Evolutionary conservation across 2,113 vertebrate species (phyloP).

Genomic region (Sprattus sprattus): DNA sequence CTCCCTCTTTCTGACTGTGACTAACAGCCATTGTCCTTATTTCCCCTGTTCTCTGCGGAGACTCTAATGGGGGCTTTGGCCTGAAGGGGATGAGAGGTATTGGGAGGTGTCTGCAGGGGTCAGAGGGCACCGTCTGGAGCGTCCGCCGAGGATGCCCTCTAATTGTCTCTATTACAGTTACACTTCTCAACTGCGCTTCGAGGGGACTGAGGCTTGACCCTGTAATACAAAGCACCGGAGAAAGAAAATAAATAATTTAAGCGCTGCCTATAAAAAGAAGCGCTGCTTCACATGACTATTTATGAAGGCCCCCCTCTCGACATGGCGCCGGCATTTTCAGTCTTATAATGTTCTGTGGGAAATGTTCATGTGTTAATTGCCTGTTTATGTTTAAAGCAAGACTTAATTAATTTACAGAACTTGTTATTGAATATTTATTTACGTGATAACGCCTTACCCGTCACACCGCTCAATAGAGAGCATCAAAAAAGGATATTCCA

Average conservation of each 20-base stretch:
- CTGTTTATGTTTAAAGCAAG: not conserved
- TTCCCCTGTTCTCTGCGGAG: not conserved
- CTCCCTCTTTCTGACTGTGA: not conserved
- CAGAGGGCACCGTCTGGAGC: not conserved
- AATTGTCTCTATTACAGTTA: not conserved
- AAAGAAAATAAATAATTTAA: conserved; percentile 5
- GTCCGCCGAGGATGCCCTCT: not conserved
- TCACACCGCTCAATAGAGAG: no score
- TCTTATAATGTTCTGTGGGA: not conserved
- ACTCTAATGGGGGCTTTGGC: not conserved
- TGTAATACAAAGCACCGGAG: not conserved
- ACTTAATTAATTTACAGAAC: no score
- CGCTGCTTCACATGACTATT: not conserved
- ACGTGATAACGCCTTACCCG: no score
- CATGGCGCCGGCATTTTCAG: not conserved
- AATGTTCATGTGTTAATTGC: not conserved
- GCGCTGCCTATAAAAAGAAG: not conserved
- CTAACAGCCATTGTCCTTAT: not conserved
- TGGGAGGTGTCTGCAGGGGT: not conserved
- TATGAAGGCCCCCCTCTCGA: not conserved
- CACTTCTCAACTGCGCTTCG: not conserved
- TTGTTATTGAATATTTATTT: no score
- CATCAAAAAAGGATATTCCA: no score
- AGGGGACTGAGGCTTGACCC: not conserved
- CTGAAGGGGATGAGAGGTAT: not conserved